Percentiles rank a stretch among this genome's conserved stretches.
Evolutionary conservation across 2,113 vertebrate species (phyloP).

Genomic region (Microcebus murinus): DNA sequence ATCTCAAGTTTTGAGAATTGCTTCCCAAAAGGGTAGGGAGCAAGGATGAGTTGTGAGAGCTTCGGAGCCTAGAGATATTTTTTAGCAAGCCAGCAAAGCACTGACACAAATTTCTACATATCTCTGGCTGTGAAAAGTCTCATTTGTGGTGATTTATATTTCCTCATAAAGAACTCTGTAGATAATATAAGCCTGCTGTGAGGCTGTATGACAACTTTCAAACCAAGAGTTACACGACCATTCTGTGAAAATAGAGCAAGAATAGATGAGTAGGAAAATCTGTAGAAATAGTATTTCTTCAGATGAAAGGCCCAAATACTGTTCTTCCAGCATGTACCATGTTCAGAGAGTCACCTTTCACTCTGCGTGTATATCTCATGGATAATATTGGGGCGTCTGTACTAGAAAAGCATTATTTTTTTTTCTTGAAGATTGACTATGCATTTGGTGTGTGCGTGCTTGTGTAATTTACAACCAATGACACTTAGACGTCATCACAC

Average conservation of each 20-base stretch:
- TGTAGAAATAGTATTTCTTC: constrained; percentile 60
- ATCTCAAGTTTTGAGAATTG: constrained; percentile 72
- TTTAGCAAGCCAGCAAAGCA: constrained; percentile 73
- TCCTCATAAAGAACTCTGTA: constrained; percentile 74
- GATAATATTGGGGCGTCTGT: not conserved
- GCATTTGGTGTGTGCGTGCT: not conserved
- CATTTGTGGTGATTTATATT: constrained; percentile 73
- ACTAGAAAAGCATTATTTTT: not conserved
- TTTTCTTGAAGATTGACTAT: constrained; percentile 36
- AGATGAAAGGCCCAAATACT: constrained; percentile 33
- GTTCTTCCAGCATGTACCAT: not conserved
- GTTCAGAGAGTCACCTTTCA: constrained; percentile 15
- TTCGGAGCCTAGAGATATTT: constrained; percentile 75
- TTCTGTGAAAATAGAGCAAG: constrained; percentile 69
- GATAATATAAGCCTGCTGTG: constrained; percentile 76
- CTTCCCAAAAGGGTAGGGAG: constrained; percentile 71
- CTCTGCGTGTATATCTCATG: not conserved
- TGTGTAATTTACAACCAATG: constrained; percentile 55
- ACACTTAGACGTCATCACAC: constrained; percentile 52
- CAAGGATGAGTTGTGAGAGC: constrained; percentile 43
- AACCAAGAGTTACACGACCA: constrained; percentile 69
- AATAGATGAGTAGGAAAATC: not conserved
- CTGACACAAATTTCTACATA: constrained; percentile 74
- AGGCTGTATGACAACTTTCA: constrained; percentile 70
- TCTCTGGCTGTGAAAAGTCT: constrained; percentile 74